Evolutionary conservation across 2,113 vertebrate genomes (phyloP).

Genomic region (Sinocyclocheilus maitianheensis): DNA sequence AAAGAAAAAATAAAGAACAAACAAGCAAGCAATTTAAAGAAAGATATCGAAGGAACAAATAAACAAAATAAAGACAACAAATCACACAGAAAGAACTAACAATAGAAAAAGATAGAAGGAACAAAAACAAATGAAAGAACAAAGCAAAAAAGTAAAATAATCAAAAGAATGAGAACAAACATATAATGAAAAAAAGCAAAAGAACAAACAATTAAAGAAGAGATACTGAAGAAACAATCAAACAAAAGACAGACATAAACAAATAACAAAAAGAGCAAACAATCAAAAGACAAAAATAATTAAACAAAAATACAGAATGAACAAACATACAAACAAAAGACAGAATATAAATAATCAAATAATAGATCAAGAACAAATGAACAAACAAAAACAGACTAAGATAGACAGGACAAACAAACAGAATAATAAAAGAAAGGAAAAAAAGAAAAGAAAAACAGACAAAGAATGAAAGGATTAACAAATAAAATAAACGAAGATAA

Average conservation of each 20-base stretch:
- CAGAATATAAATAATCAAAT: background rate
- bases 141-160: background rate
- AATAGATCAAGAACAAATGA: background rate
- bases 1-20: background rate
- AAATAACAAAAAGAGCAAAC: background rate
- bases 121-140: background rate
- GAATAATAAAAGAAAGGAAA: background rate
- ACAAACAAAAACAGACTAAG: background rate
- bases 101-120: background rate
- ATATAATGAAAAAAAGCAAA: background rate
- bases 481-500: background rate
- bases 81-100: background rate
- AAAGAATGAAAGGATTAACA: background rate
- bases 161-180: background rate
- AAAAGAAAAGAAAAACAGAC: background rate
- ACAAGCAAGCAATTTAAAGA: background rate
- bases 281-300: background rate
- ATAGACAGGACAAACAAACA: background rate
- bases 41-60: background rate
- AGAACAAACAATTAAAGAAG: background rate
- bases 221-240: background rate
- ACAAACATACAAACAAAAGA: background rate
- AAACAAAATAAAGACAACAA: background rate
- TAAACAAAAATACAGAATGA: background rate
- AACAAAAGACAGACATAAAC: background rate